Conservation (phyloP, 2,888 invertebrate genomes). For the Cephus rjabovi region DNA sequence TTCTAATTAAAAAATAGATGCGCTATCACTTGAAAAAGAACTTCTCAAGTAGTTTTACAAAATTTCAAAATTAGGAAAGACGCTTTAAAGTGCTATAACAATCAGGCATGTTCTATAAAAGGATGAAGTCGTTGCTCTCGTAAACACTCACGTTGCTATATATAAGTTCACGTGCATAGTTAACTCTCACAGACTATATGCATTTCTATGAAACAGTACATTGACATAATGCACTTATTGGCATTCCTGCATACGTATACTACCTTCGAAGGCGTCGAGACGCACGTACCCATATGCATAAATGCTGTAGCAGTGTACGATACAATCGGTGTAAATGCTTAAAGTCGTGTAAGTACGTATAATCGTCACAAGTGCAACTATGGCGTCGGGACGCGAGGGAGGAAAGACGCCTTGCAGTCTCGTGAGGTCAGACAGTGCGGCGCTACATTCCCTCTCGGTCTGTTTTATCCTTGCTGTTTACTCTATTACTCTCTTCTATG, state of each 20-base stretch:
- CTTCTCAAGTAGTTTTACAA: not conserved
- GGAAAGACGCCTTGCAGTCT: slow-evolving; percentile 55
- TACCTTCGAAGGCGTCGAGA: not conserved
- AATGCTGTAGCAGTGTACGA: not conserved
- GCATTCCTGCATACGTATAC: not conserved
- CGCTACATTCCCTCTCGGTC: slow-evolving; percentile 32
- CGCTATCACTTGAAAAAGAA: not conserved
- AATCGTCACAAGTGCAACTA: not conserved
- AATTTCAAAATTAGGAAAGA: not conserved
- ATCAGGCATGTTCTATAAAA: not conserved
- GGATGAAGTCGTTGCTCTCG: not conserved
- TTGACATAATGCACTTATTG: not conserved
- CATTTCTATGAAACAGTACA: not conserved
- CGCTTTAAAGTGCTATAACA: not conserved
- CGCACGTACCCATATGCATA: not conserved
- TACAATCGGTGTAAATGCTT: not conserved
- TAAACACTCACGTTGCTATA: not conserved
- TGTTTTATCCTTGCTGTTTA: not conserved
- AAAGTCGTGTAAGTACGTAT: not conserved
- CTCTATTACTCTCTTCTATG: not conserved
- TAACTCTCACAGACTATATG: not conserved
- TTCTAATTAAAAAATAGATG: not conserved
- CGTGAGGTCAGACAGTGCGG: slow-evolving; percentile 61
- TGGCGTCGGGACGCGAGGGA: not conserved
- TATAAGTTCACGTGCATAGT: not conserved